These are phyloP conservation scores for Chiloscyllium punctatum DNA, from an alignment of 2,797 vertebrate genomes.

Conservation along the genomic window DNA sequence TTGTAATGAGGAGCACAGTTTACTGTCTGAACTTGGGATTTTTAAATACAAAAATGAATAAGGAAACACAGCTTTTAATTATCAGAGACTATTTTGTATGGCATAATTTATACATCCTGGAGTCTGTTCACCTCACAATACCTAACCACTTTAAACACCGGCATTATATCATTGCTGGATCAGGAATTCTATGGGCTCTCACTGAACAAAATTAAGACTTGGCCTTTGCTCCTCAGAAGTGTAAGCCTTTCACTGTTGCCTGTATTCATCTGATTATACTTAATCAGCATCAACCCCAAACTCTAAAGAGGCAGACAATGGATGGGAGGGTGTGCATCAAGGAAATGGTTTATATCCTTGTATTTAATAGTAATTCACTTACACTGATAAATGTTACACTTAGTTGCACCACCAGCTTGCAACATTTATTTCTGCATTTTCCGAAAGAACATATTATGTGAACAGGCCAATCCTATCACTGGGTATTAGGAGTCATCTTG, in stretches of 20 bases:
- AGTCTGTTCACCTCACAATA: not conserved
- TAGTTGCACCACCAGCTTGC: not conserved
- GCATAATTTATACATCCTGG: not conserved
- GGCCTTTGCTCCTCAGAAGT: constrained; percentile 44
- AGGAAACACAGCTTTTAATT: not conserved
- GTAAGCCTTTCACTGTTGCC: constrained; percentile 48
- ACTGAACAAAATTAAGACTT: constrained; percentile 42
- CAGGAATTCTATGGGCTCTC: constrained; percentile 30
- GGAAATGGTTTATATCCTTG: not conserved
- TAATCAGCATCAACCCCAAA: constrained; percentile 46
- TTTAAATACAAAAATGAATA: not conserved
- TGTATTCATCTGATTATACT: constrained; percentile 49
- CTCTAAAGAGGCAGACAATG: not conserved
- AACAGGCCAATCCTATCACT: constrained; percentile 13
- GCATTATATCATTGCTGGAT: not conserved
- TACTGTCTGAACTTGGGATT: not conserved
- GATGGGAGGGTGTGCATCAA: not conserved
- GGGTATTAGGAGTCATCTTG: not conserved
- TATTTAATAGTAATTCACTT: not conserved
- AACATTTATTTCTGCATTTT: not conserved
- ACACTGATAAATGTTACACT: constrained; percentile 8
- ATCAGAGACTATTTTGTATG: not conserved
- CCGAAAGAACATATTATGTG: constrained; percentile 1
- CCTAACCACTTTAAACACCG: not conserved
- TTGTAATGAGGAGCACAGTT: not conserved